Evolutionary conservation across 1,140 invertebrate species (phyloP).

Genomic region (Spodoptera litura): DNA sequence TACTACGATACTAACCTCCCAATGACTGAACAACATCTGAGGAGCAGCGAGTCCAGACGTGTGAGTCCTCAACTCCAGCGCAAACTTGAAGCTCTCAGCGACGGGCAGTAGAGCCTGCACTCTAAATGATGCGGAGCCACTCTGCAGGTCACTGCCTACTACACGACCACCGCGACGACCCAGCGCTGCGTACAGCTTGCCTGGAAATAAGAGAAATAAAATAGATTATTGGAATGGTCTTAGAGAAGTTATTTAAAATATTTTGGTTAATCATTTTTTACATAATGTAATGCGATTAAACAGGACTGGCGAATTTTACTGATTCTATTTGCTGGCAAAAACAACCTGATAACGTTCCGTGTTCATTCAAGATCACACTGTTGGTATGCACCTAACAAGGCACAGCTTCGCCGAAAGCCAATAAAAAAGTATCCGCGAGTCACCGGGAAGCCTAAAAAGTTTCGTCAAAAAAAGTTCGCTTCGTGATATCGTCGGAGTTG

Average conservation of each 20-base stretch:
- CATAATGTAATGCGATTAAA: not conserved
- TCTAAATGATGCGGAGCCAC: slow-evolving; percentile 95
- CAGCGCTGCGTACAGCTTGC: slow-evolving; percentile 97
- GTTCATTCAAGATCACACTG: not conserved
- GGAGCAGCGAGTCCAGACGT: slow-evolving; percentile 98
- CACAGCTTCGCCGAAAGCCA: not conserved
- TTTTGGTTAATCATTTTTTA: too few relatives aligned
- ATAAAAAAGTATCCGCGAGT: slow-evolving; percentile 36
- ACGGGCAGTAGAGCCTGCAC: slow-evolving; percentile 96
- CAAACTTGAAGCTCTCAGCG: slow-evolving; percentile 98
- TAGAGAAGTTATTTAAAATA: not conserved
- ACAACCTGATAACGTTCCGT: too few relatives aligned
- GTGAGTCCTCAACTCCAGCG: slow-evolving; percentile 96
- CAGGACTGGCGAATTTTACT: too few relatives aligned
- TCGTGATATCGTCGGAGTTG: slow-evolving; percentile 64
- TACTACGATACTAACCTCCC: slow-evolving; percentile 89
- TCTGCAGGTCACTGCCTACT: slow-evolving; percentile 94
- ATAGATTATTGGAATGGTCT: not conserved
- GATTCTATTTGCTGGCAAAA: too few relatives aligned
- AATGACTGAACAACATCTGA: slow-evolving; percentile 98
- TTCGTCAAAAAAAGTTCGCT: slow-evolving; percentile 69
- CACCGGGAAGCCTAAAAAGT: slow-evolving; percentile 60
- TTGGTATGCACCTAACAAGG: not conserved
- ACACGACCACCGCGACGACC: slow-evolving; percentile 95
- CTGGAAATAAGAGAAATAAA: slow-evolving; percentile 81